These are phyloP conservation scores for Rhopilema esculentum DNA, from an alignment of 30 jellyfish, hydroid and myxozoan genomes.

Conservation along the genomic window DNA sequence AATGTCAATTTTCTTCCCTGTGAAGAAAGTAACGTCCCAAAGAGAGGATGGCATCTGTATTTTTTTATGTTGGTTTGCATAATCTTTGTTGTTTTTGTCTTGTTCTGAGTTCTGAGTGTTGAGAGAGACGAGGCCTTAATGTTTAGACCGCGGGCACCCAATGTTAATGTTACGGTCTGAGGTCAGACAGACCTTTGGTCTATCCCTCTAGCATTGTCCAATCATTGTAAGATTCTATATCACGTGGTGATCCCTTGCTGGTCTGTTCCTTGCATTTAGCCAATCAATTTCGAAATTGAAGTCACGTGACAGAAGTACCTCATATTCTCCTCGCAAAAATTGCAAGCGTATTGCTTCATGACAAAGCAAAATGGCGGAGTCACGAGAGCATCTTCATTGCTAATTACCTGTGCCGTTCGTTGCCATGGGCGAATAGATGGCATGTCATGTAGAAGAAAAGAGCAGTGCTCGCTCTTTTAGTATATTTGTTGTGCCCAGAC, in stretches of 20 bases:
- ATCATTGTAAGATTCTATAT: neutral
- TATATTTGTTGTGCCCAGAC: no score
- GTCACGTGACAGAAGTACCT: conserved; percentile 58
- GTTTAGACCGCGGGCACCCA: neutral
- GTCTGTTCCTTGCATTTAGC: conserved; percentile 3
- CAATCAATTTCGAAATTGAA: conserved; percentile 22
- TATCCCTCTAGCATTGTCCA: conserved; percentile 26
- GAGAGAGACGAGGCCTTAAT: no score
- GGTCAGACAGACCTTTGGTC: neutral
- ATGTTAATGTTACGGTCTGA: neutral
- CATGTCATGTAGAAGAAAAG: neutral
- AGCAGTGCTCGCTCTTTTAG: no score
- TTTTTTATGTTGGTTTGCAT: no score
- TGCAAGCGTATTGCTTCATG: conserved; percentile 36
- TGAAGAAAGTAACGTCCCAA: no score
- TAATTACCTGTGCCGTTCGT: neutral
- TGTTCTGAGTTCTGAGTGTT: no score
- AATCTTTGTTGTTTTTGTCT: no score
- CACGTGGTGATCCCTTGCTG: neutral
- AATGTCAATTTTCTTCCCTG: no score
- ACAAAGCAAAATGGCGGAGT: conserved; percentile 36
- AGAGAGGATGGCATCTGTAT: no score
- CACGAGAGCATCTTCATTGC: neutral
- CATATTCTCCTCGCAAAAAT: conserved; percentile 1
- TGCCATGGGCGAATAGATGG: neutral